Evolutionary conservation across 2,113 vertebrate species (phyloP), one percentile per base, ranked within the genome.

Genomic region (Pseudorectes ferrugineus): DNA sequence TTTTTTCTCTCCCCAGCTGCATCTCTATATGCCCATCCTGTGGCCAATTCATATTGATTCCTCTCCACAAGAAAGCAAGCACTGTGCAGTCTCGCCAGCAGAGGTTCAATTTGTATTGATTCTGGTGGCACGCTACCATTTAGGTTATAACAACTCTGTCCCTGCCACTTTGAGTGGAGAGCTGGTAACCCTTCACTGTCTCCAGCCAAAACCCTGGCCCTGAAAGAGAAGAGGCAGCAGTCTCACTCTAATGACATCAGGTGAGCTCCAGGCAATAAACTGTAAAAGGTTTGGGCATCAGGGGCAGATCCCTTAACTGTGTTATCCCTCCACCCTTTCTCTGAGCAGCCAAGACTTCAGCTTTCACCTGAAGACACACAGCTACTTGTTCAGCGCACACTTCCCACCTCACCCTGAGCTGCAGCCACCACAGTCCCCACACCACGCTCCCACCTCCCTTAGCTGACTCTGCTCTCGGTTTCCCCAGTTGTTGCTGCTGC

Each of bases 101-200:
- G 42, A 82, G 63, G 70, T 65, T 93, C 89, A 57, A 82, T 88
- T 19, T 82, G 46, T 81, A 79, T 87, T 14, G 89, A 93, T 94
- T 49, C 43, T 29, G 49, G 80, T 61, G 46, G 75, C 72, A 59
- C 1, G 1, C 73, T 54, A 45, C 76, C 80, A 87, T 68, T 75
- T 68, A 63, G 3, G 4, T 40, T 62, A 9, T 31, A 84, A 88
- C 74, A 93, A 22, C 85, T 82, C 73, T 66, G 58, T 58, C 85
- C 58, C 59, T 81, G 66, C 38, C 5, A 6, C 63, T 85, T 25
- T 8, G 55, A 86, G 67, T 8, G 19, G 75, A 73, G 38, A n/a
- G 38, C 82, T 52, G 23, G 10, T 45, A 84, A 81, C 48, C 24
- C 61, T 74, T 25, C 38, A 16, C 4, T 3, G 2, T 23, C 61